Evolutionary conservation across 2,113 vertebrate genomes (phyloP).

Genomic region (Pluvialis apricaria): DNA sequence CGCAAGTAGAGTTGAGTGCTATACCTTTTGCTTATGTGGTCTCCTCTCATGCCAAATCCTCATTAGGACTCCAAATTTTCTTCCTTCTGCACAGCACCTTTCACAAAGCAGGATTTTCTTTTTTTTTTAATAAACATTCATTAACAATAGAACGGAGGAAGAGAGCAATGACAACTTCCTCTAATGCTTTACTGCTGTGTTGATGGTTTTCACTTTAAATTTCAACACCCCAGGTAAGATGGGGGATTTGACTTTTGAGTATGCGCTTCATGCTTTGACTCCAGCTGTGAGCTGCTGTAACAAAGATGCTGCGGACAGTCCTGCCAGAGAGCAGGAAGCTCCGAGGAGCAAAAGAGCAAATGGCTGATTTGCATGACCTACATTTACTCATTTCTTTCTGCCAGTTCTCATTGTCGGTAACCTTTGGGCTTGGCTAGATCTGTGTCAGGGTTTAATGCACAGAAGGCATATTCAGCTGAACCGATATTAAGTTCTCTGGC

Average conservation of each 20-base stretch:
- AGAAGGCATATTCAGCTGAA: background rate
- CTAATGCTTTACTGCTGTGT: background rate
- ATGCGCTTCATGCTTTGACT: background rate
- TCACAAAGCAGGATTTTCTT: background rate
- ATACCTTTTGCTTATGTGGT: background rate
- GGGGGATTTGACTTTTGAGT: background rate
- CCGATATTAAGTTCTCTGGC: background rate
- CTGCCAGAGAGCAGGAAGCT: background rate
- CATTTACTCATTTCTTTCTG: background rate
- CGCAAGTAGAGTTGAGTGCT: rapidly evolving
- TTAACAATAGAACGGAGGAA: background rate
- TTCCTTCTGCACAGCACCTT: background rate
- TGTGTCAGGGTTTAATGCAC: background rate
- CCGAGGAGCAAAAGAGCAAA: background rate
- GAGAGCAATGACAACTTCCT: background rate
- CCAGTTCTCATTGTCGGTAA: background rate
- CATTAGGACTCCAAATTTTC: background rate
- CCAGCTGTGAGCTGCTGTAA: background rate
- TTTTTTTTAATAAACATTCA: background rate
- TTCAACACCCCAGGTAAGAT: background rate
- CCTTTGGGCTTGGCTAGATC: background rate
- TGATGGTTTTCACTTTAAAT: background rate
- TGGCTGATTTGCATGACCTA: background rate
- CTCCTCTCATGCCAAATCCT: background rate
- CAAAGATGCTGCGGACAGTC: background rate